These are phyloP conservation scores for Tenodera sinensis DNA, from an alignment of 2,888 invertebrate species.

Conservation along the genomic window DNA sequence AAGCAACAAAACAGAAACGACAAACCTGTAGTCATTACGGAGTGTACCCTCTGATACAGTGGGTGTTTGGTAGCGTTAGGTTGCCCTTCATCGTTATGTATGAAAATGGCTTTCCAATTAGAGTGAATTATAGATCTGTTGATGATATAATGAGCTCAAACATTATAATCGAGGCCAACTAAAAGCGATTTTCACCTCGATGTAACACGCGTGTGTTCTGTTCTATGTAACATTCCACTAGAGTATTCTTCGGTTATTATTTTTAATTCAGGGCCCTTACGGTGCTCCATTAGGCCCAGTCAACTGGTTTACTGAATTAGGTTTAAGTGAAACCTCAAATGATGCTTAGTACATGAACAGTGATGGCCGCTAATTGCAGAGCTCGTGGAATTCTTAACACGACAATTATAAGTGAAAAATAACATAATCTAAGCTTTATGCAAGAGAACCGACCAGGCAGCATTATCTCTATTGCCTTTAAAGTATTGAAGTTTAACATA, in stretches of 20 bases:
- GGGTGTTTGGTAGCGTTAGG: background rate
- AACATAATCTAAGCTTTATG: background rate
- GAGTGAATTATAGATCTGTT: constrained; percentile 3
- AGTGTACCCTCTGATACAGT: background rate
- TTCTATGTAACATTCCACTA: background rate
- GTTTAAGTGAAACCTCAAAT: background rate
- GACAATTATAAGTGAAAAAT: background rate
- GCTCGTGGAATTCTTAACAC: background rate
- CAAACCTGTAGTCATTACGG: background rate
- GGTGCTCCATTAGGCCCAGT: background rate
- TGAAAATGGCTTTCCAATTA: constrained; percentile 9
- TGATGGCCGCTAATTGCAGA: background rate
- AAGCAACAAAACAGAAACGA: background rate
- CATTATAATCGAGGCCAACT: constrained; percentile 4
- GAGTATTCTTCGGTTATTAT: background rate
- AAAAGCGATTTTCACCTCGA: background rate
- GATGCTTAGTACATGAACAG: background rate
- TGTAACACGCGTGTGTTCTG: background rate
- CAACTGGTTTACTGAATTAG: background rate
- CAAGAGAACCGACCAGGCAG: background rate
- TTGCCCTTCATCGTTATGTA: background rate
- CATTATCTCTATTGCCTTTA: too few relatives aligned
- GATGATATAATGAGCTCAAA: constrained; percentile 4
- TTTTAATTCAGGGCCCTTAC: background rate
- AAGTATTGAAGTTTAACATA: too few relatives aligned